phyloP scores from a whole-genome alignment of 2,113 vertebrate genomes.

The Puntigrus tetrazona region DNA sequence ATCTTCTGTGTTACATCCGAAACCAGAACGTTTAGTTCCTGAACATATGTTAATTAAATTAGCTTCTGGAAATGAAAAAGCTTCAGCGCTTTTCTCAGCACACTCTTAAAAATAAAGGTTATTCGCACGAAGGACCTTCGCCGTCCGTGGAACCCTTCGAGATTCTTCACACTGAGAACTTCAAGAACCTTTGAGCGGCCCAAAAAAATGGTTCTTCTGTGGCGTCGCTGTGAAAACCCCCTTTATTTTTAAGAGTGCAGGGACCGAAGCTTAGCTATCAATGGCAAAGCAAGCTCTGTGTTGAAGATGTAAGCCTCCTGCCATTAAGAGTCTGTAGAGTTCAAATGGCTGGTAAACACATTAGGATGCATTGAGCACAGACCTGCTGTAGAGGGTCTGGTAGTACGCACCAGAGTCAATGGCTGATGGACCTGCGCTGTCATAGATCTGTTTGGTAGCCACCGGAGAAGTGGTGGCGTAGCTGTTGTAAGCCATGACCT shows the following conservation, averaged over 20 bases:
- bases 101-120: constrained; percentile 13
- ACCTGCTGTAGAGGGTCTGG: constrained; percentile 87
- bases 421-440: constrained; percentile 69
- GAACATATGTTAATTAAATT: constrained; percentile 33
- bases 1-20: constrained; percentile 22
- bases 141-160: not conserved
- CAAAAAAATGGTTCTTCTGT: not conserved
- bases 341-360: constrained; percentile 32
- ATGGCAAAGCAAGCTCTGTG: constrained; percentile 9
- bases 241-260: constrained; percentile 15
- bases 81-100: not conserved
- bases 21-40: constrained; percentile 15
- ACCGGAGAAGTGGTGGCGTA: constrained; percentile 71
- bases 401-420: constrained; percentile 85
- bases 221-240: not conserved
- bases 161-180: not conserved
- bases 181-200: not conserved
- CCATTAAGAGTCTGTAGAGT: constrained; percentile 37
- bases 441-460: constrained; percentile 79
- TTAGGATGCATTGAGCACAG: constrained; percentile 86
- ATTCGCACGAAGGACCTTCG: not conserved
- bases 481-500: constrained; percentile 80
- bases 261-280: not conserved
- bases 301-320: not conserved
- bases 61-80: constrained; percentile 7